Conservation (phyloP, 2,113 vertebrate species). For the Gallinago undulata region DNA sequence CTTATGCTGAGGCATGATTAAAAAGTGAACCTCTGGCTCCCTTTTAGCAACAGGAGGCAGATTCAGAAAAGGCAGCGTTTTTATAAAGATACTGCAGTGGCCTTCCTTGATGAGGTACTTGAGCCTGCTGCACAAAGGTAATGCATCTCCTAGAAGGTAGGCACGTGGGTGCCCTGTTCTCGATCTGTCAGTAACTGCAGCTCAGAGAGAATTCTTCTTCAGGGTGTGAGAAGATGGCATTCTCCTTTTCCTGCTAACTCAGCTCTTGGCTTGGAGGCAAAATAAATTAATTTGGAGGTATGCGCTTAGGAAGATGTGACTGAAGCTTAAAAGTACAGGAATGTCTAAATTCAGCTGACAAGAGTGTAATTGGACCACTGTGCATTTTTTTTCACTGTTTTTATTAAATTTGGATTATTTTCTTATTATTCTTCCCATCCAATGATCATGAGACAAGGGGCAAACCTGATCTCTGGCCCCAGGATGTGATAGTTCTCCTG, state of each 20-base stretch:
- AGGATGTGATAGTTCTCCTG: neutral
- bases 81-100: accelerated
- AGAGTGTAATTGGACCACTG: conserved; percentile 1
- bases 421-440: neutral
- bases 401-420: neutral
- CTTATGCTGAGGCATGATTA: neutral
- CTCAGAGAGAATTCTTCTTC: neutral
- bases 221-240: neutral
- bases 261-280: conserved; percentile 36
- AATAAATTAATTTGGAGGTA: conserved; percentile 28
- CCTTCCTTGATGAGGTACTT: neutral
- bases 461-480: neutral
- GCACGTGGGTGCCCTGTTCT: neutral
- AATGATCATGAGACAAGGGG: neutral
- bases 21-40: neutral
- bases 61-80: neutral
- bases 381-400: neutral
- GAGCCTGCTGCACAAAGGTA: neutral
- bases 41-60: neutral
- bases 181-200: neutral
- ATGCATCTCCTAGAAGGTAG: neutral
- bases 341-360: conserved; percentile 42
- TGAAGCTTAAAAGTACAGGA: neutral
- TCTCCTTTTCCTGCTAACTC: conserved; percentile 23
- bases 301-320: conserved; percentile 15